Percentiles rank a stretch among this genome's conserved stretches.
Conservation (phyloP, 2,888 invertebrate genomes). For the Tribolium freemani region DNA sequence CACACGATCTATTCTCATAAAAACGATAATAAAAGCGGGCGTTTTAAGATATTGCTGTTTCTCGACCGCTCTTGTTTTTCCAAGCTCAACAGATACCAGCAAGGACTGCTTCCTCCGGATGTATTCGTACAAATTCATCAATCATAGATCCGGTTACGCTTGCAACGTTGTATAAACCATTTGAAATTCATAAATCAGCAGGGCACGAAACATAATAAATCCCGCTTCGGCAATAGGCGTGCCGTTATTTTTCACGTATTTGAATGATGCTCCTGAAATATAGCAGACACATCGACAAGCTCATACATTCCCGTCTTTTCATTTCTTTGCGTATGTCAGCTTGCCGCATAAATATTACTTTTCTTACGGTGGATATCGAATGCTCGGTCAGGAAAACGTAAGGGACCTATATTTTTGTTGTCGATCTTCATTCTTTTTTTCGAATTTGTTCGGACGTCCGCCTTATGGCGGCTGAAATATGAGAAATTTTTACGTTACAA, state of each 20-base stretch:
- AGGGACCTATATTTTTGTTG: slow-evolving; percentile 48
- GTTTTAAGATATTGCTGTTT: slow-evolving; percentile 18
- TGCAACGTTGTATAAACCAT: slow-evolving; percentile 50
- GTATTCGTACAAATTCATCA: slow-evolving; percentile 45
- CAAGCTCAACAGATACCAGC: slow-evolving; percentile 5
- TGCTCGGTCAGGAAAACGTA: slow-evolving; percentile 51
- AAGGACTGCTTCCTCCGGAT: background rate
- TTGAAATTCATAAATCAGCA: slow-evolving; percentile 53
- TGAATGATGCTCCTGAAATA: slow-evolving; percentile 49
- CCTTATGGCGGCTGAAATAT: slow-evolving; percentile 42
- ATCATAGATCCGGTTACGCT: slow-evolving; percentile 49
- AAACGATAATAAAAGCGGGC: slow-evolving; percentile 28
- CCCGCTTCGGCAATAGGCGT: slow-evolving; percentile 41
- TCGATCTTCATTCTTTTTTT: slow-evolving; percentile 47
- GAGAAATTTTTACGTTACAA: slow-evolving; percentile 39
- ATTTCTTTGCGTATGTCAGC: slow-evolving; percentile 52
- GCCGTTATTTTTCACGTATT: slow-evolving; percentile 50
- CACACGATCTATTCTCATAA: slow-evolving; percentile 27
- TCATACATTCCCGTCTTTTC: slow-evolving; percentile 47
- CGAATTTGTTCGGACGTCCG: slow-evolving; percentile 48
- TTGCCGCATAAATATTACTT: slow-evolving; percentile 53
- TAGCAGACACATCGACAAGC: slow-evolving; percentile 47
- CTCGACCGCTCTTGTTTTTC: slow-evolving; percentile 3
- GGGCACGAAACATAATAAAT: slow-evolving; percentile 50
- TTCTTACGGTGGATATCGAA: slow-evolving; percentile 48